phyloP scores from a whole-genome alignment of 2,113 vertebrate genomes.

The Psophia crepitans region DNA sequence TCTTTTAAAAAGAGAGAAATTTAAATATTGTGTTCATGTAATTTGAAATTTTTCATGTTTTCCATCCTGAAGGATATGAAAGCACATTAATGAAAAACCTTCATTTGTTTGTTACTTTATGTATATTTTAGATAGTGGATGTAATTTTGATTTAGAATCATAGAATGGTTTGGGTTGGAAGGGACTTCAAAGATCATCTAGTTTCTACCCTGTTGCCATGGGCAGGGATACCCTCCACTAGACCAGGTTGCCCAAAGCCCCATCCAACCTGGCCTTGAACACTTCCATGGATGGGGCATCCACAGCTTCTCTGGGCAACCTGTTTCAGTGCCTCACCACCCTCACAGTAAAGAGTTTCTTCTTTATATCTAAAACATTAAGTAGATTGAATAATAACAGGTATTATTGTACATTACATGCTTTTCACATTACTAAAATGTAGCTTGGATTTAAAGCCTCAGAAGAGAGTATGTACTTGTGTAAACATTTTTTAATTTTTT shows the following conservation, averaged over 20 bases:
- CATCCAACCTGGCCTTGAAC: too few relatives aligned
- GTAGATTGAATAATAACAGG: not conserved
- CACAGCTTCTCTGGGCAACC: too few relatives aligned
- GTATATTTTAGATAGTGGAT: not conserved
- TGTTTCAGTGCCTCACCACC: too few relatives aligned
- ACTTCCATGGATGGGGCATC: too few relatives aligned
- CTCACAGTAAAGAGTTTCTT: too few relatives aligned
- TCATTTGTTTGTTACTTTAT: not conserved
- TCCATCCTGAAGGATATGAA: not conserved
- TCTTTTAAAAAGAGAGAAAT: not conserved
- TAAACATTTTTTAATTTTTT: not conserved
- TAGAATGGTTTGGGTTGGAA: too few relatives aligned
- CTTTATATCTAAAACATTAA: not conserved
- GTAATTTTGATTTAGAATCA: not conserved
- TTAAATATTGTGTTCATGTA: not conserved
- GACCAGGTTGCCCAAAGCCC: too few relatives aligned
- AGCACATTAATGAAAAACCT: not conserved
- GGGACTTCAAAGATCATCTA: too few relatives aligned
- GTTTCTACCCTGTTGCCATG: too few relatives aligned
- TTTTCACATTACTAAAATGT: not conserved
- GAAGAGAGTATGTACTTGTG: accelerated
- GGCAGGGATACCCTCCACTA: too few relatives aligned
- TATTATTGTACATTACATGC: not conserved
- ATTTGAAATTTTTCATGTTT: not conserved
- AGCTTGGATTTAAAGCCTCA: not conserved